These are phyloP conservation scores for Cephus nigrinus DNA, from an alignment of 2,888 invertebrate species.

Conservation along the genomic window DNA sequence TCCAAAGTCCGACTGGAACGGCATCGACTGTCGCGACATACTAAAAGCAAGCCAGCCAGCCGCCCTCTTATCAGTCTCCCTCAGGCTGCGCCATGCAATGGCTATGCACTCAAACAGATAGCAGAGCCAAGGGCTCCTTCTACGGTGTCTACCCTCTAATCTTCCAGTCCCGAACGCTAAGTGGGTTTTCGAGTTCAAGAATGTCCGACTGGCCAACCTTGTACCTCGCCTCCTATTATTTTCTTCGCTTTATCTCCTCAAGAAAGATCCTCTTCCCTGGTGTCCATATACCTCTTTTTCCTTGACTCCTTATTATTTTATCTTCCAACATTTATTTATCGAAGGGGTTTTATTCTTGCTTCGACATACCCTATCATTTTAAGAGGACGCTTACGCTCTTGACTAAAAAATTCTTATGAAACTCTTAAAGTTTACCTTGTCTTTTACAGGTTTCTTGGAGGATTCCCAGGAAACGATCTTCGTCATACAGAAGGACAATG, in stretches of 20 bases:
- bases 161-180: constrained; percentile 50
- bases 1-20: not conserved
- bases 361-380: not conserved
- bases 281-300: constrained; percentile 10
- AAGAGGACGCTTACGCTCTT: not conserved
- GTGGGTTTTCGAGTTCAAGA: constrained; percentile 60
- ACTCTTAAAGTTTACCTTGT: not conserved
- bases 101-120: constrained; percentile 32
- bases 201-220: constrained; percentile 31
- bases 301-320: constrained; percentile 9
- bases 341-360: not conserved
- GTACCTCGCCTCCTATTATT: constrained; percentile 13
- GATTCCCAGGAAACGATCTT: not conserved
- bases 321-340: not conserved
- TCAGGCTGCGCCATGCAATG: constrained; percentile 20
- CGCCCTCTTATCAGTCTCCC: constrained; percentile 47
- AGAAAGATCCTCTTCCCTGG: constrained; percentile 13
- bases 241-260: not conserved
- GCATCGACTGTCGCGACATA: constrained; percentile 29
- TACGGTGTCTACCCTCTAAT: constrained; percentile 53
- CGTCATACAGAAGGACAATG: not conserved
- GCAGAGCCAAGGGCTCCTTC: constrained; percentile 22
- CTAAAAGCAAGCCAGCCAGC: constrained; percentile 38
- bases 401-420: not conserved
- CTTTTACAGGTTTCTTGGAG: not conserved